These are phyloP conservation scores for Calliphora vomitoria DNA, from an alignment of 2,888 invertebrate genomes.

Conservation along the genomic window DNA sequence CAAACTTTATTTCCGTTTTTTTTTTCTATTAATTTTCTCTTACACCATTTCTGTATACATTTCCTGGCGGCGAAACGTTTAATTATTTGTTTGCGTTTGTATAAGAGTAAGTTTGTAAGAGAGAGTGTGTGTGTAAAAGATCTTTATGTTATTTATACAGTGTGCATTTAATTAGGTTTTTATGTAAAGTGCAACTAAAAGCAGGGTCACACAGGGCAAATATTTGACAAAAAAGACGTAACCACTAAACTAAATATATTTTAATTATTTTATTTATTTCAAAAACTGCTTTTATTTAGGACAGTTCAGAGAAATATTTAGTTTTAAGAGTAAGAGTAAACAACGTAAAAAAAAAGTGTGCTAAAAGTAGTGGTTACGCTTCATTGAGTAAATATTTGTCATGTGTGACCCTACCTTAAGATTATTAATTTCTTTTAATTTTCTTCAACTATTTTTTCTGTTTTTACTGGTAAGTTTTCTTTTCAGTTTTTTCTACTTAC, in stretches of 20 bases:
- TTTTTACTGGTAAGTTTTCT: conserved; percentile 1
- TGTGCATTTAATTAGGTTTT: conserved; percentile 62
- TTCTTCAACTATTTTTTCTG: background rate
- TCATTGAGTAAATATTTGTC: no score
- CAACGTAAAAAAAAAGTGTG: no score
- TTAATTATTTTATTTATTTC: no score
- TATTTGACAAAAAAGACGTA: no score
- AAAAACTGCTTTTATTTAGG: no score
- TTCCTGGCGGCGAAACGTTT: background rate
- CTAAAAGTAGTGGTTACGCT: no score
- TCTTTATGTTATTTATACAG: conserved; percentile 15
- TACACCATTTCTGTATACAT: background rate
- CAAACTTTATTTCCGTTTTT: background rate
- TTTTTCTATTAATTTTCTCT: background rate
- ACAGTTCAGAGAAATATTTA: no score
- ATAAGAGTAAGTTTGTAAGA: background rate
- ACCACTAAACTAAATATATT: no score
- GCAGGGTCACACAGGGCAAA: no score
- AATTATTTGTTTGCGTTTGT: background rate
- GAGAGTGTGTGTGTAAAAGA: background rate
- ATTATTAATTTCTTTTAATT: conserved; percentile 46
- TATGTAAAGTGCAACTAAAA: conserved; percentile 52
- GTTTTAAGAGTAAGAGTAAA: no score
- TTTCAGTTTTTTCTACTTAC: background rate
- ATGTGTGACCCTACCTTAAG: no score